These are phyloP conservation scores for Chironomus tepperi DNA, from an alignment of 1,140 invertebrate genomes.

Conservation along the genomic window DNA sequence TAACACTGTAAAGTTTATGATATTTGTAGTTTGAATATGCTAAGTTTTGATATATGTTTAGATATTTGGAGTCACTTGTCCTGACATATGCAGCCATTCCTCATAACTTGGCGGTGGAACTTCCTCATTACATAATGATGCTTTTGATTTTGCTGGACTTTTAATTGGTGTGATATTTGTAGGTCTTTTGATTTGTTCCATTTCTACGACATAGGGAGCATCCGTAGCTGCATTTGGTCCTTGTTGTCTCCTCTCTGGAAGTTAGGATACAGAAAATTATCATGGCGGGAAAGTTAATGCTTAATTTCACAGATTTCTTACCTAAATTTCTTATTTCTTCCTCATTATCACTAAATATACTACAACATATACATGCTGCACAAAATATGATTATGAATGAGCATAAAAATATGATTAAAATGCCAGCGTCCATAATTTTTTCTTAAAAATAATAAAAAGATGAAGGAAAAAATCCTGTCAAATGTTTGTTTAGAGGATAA, in stretches of 20 bases:
- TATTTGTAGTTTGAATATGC: too few relatives aligned
- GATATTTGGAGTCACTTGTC: not conserved
- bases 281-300: not conserved
- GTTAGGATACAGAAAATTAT: not conserved
- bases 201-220: not conserved
- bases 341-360: constrained; percentile 2
- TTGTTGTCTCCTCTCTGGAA: not conserved
- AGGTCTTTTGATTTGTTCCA: not conserved
- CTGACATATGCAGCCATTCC: not conserved
- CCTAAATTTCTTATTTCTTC: not conserved
- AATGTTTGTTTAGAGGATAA: too few relatives aligned
- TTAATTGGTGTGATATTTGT: not conserved
- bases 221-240: not conserved
- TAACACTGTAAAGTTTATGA: too few relatives aligned
- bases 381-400: not conserved
- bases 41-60: not conserved
- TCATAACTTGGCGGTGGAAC: not conserved
- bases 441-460: too few relatives aligned
- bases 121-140: not conserved
- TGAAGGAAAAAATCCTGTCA: too few relatives aligned
- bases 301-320: not conserved
- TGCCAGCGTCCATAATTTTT: not conserved
- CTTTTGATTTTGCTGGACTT: not conserved
- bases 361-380: not conserved
- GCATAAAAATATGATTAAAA: constrained; percentile 2